A percentile compares a stretch with the other conserved stretches of the same genome.
phyloP scores from a whole-genome alignment of 2,113 vertebrate species.

The Prietella phreatophila region DNA sequence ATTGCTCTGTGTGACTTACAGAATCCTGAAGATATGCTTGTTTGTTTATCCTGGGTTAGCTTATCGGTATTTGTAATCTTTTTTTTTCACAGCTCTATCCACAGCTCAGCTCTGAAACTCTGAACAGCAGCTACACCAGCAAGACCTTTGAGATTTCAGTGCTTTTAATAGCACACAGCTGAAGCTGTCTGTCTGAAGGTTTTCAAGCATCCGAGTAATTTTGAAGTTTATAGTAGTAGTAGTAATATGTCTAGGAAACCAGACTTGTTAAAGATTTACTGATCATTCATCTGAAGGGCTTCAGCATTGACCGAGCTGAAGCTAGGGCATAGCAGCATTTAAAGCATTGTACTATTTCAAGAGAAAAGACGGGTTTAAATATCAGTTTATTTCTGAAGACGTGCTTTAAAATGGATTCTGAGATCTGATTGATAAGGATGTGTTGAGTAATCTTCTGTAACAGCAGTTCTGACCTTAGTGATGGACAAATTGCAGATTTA shows the following conservation, averaged over 20 bases:
- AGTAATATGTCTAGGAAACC: not conserved
- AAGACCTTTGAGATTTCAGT: conserved; percentile 57
- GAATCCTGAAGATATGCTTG: not conserved
- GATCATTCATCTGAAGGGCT: not conserved
- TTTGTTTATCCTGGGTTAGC: not conserved
- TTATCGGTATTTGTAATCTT: not conserved
- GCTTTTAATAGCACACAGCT: conserved; percentile 77
- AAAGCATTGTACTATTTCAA: conserved; percentile 37
- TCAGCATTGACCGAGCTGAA: not conserved
- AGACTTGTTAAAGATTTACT: not conserved
- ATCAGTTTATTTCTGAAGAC: conserved; percentile 1
- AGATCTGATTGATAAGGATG: not conserved
- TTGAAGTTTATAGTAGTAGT: not conserved
- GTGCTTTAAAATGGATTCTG: conserved; percentile 3
- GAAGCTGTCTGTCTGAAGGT: conserved; percentile 61
- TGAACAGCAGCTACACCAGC: conserved; percentile 21
- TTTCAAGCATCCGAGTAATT: not conserved
- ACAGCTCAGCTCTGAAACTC: conserved; percentile 25
- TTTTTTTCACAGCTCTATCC: conserved; percentile 7
- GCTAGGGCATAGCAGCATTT: conserved; percentile 51
- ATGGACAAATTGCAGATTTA: not conserved
- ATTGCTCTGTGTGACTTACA: conserved; percentile 11
- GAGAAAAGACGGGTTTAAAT: not conserved
- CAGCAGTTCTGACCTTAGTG: not conserved
- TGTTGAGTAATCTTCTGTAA: not conserved